Conservation (phyloP, 2,888 invertebrate genomes). For the Synergus gifuensis region DNA sequence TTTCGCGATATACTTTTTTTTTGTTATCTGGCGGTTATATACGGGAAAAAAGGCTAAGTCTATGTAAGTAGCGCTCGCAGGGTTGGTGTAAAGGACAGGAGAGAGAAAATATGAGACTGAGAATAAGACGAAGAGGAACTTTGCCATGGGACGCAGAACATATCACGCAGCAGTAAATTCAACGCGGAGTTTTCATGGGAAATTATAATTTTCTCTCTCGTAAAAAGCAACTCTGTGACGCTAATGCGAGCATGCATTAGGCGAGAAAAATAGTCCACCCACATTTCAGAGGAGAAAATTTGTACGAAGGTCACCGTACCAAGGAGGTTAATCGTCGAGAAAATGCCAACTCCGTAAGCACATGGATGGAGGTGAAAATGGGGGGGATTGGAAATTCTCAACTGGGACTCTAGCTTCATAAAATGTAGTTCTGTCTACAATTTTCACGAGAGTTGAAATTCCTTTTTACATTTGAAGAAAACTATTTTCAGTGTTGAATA, state of each 20-base stretch:
- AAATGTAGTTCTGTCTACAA: neutral
- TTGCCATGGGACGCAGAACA: slow-evolving; percentile 44
- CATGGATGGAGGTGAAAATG: slow-evolving; percentile 11
- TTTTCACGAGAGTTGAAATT: neutral
- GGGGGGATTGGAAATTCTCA: slow-evolving; percentile 30
- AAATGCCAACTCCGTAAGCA: slow-evolving; percentile 55
- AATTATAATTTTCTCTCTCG: slow-evolving; percentile 59
- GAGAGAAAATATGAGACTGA: neutral
- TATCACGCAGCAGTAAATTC: slow-evolving; percentile 55
- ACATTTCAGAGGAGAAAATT: slow-evolving; percentile 52
- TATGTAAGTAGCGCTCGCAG: neutral
- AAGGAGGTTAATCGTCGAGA: slow-evolving; percentile 59
- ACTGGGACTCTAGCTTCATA: neutral
- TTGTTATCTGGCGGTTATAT: slow-evolving; percentile 12
- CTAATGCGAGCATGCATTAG: slow-evolving; percentile 61
- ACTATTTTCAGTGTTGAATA: no score
- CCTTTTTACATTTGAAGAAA: no score
- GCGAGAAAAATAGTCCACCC: slow-evolving; percentile 57
- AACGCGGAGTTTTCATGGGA: slow-evolving; percentile 52
- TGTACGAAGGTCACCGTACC: slow-evolving; percentile 50
- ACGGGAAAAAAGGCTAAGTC: neutral
- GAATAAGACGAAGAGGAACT: slow-evolving; percentile 2
- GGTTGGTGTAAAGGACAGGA: neutral
- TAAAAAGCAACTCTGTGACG: slow-evolving; percentile 55
- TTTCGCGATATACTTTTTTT: slow-evolving; percentile 18